Evolutionary conservation across 2,797 vertebrate species (phyloP).

Genomic region (Myotis vivesi): DNA sequence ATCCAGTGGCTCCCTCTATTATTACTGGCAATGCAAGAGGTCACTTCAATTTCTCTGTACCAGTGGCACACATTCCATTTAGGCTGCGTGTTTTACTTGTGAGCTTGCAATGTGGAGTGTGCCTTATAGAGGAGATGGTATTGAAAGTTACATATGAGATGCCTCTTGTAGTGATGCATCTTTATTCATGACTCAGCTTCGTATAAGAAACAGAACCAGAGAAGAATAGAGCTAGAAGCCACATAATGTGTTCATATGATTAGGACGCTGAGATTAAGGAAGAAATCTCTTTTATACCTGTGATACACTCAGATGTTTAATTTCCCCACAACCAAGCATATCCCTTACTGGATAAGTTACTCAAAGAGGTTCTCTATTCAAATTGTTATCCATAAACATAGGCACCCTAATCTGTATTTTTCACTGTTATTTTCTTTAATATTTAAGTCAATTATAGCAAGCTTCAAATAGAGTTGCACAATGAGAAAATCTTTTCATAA

Average conservation of each 20-base stretch:
- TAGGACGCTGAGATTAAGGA: neutral
- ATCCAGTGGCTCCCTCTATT: neutral
- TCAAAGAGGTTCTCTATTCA: constrained; percentile 47
- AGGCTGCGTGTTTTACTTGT: neutral
- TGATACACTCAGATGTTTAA: neutral
- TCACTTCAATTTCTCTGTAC: neutral
- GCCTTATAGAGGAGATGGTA: neutral
- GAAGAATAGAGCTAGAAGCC: neutral
- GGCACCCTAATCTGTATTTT: constrained; percentile 67
- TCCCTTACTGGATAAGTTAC: neutral
- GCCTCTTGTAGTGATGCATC: neutral
- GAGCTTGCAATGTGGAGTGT: neutral
- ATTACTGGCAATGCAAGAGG: neutral
- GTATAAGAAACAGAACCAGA: neutral
- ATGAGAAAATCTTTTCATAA: constrained; percentile 83
- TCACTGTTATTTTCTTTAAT: constrained; percentile 77
- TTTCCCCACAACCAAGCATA: constrained; percentile 22
- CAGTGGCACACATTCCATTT: neutral
- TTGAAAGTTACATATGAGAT: neutral
- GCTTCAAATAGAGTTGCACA: constrained; percentile 80
- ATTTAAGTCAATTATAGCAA: constrained; percentile 75
- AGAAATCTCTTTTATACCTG: neutral
- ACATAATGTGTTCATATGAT: neutral
- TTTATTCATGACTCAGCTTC: neutral
- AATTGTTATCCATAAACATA: constrained; percentile 67